phyloP scores from a whole-genome alignment of 2,113 vertebrate species.

The Sisor rabdophorus region DNA sequence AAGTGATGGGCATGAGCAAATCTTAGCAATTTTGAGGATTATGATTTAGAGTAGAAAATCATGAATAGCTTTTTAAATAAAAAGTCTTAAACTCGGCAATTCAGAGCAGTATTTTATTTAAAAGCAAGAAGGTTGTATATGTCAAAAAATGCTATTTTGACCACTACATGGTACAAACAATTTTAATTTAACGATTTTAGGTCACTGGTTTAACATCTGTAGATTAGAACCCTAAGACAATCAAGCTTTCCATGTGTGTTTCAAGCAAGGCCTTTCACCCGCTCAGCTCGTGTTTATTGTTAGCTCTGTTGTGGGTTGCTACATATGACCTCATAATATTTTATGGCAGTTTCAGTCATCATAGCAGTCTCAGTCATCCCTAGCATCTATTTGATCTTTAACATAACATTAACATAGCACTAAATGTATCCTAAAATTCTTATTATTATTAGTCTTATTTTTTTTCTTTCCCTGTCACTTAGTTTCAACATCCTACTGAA shows the following conservation, averaged over 20 bases:
- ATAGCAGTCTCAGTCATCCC: neutral
- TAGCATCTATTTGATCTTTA: neutral
- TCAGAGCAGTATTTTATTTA: neutral
- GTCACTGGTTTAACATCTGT: too few relatives aligned
- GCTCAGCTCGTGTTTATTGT: neutral
- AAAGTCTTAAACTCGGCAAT: neutral
- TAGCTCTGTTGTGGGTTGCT: neutral
- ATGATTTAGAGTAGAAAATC: slow-evolving; percentile 2
- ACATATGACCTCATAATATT: neutral
- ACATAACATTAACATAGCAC: neutral
- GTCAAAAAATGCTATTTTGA: neutral
- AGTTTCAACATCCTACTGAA: slow-evolving; percentile 90
- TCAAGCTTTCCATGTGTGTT: too few relatives aligned
- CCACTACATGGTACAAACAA: neutral
- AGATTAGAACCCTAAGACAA: too few relatives aligned
- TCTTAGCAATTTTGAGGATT: neutral
- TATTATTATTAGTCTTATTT: too few relatives aligned
- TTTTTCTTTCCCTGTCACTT: slow-evolving; percentile 41
- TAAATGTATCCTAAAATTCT: neutral
- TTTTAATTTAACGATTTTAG: too few relatives aligned
- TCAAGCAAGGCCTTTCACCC: too few relatives aligned
- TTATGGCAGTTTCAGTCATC: neutral
- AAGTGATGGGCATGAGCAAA: neutral
- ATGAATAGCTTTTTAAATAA: slow-evolving; percentile 5
- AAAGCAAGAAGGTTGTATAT: neutral